phyloP scores from a whole-genome alignment of 2,797 vertebrate genomes.

The Arnoldichthys spilopterus region DNA sequence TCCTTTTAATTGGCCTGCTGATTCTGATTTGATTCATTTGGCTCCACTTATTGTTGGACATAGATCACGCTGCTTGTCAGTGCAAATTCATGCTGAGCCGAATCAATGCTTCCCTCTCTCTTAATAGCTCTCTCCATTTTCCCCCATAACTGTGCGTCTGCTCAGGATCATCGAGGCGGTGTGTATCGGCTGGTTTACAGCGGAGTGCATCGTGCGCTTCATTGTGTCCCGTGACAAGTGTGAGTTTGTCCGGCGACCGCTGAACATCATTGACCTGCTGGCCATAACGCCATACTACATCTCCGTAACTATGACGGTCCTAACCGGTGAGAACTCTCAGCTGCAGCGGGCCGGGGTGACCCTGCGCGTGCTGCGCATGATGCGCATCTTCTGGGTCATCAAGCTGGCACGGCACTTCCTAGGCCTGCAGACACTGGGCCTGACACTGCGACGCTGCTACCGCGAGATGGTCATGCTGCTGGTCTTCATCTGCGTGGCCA shows the following conservation, averaged over 20 bases:
- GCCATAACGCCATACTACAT: constrained; percentile 90
- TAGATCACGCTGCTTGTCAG: constrained; percentile 2
- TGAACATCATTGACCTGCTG: constrained; percentile 90
- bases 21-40: constrained; percentile 22
- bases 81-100: constrained; percentile 6
- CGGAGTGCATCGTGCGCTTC: constrained; percentile 91
- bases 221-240: constrained; percentile 90
- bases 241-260: constrained; percentile 88
- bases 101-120: constrained; percentile 8
- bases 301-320: constrained; percentile 87
- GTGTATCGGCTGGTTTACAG: constrained; percentile 93
- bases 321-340: constrained; percentile 88
- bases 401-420: constrained; percentile 90
- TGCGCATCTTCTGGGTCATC: constrained; percentile 93
- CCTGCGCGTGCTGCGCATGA: constrained; percentile 87
- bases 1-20: constrained; percentile 23
- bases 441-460: constrained; percentile 90
- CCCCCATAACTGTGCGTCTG: constrained; percentile 30
- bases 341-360: constrained; percentile 89
- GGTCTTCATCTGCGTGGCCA: constrained; percentile 90
- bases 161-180: constrained; percentile 91
- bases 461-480: constrained; percentile 92
- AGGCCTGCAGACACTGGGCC: constrained; percentile 88
- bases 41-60: constrained; percentile 13
- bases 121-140: constrained; percentile 28